These are phyloP conservation scores for Mallotus villosus DNA, from an alignment of 2,797 vertebrate species.

Conservation along the genomic window DNA sequence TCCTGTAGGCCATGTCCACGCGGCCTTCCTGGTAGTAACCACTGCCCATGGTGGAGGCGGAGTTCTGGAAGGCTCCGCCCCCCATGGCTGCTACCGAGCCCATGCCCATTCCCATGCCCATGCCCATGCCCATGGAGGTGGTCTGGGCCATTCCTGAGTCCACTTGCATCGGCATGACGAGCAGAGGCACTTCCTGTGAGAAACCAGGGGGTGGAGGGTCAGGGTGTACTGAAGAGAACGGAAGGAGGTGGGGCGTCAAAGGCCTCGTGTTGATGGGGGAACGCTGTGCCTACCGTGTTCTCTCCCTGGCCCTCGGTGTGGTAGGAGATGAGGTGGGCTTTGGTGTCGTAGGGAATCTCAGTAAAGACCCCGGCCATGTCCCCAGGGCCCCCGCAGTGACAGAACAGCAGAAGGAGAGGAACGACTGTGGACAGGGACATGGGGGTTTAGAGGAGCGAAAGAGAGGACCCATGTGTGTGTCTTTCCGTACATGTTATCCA, in stretches of 20 bases:
- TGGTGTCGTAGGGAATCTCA: slow-evolving; percentile 72
- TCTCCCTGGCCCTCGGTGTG: slow-evolving; percentile 86
- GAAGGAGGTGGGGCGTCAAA: neutral
- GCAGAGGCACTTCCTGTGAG: slow-evolving; percentile 53
- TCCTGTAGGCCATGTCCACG: slow-evolving; percentile 1
- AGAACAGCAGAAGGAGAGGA: slow-evolving; percentile 82
- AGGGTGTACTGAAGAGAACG: neutral
- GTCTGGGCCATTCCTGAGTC: neutral
- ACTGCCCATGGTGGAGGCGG: slow-evolving; percentile 7
- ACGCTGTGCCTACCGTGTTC: slow-evolving; percentile 76
- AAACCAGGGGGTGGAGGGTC: slow-evolving; percentile 19
- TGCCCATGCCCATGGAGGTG: neutral
- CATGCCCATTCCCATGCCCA: rapidly evolving
- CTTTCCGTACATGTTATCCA: too few species aligned
- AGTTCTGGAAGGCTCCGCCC: slow-evolving; percentile 4
- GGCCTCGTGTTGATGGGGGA: neutral
- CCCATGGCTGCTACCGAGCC: neutral
- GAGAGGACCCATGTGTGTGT: neutral
- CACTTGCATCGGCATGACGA: slow-evolving; percentile 17
- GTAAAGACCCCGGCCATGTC: slow-evolving; percentile 69
- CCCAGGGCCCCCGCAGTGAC: slow-evolving; percentile 64
- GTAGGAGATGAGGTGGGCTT: slow-evolving; percentile 83
- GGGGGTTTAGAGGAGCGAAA: neutral
- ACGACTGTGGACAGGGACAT: slow-evolving; percentile 72
- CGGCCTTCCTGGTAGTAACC: neutral